A percentile compares a stretch with the other conserved stretches of the same genome.
These are phyloP conservation scores for Mesoligia furuncula DNA, from an alignment of 2,888 invertebrate species.

Conservation along the genomic window DNA sequence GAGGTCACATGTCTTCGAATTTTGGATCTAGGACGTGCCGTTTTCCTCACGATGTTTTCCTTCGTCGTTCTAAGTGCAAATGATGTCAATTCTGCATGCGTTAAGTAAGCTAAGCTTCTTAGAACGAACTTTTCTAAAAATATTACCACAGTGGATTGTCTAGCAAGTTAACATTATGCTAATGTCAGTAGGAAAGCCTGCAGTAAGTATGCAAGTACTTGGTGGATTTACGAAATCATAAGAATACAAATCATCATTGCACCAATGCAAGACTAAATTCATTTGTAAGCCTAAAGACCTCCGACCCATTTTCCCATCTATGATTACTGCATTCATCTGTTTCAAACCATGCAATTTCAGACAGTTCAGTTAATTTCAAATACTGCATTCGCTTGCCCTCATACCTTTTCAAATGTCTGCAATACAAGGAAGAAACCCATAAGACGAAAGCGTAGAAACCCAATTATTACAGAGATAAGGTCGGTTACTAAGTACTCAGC, in stretches of 20 bases:
- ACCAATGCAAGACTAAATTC: constrained; percentile 6
- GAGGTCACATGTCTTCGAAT: not conserved
- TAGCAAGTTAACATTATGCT: not conserved
- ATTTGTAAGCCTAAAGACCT: constrained; percentile 32
- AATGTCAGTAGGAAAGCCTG: not conserved
- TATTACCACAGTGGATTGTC: not conserved
- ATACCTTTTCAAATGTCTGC: constrained; percentile 39
- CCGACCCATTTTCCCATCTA: constrained; percentile 19
- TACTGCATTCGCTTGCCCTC: constrained; percentile 27
- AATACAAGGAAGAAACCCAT: constrained; percentile 57
- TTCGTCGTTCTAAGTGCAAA: not conserved
- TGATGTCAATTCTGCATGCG: not conserved
- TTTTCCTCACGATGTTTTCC: not conserved
- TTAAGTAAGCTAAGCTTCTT: too few relatives aligned
- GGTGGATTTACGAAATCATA: not conserved
- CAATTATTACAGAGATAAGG: constrained; percentile 63
- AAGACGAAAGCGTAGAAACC: constrained; percentile 46
- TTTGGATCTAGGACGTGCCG: not conserved
- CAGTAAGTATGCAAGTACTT: not conserved
- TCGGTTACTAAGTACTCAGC: too few relatives aligned
- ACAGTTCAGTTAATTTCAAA: constrained; percentile 44
- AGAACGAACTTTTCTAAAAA: not conserved
- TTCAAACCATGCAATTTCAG: constrained; percentile 39
- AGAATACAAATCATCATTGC: not conserved
- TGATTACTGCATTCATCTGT: constrained; percentile 49